Percentiles rank a stretch among this genome's conserved stretches.
Conservation (phyloP, 2,888 invertebrate species). For the Coleophora deauratella region DNA sequence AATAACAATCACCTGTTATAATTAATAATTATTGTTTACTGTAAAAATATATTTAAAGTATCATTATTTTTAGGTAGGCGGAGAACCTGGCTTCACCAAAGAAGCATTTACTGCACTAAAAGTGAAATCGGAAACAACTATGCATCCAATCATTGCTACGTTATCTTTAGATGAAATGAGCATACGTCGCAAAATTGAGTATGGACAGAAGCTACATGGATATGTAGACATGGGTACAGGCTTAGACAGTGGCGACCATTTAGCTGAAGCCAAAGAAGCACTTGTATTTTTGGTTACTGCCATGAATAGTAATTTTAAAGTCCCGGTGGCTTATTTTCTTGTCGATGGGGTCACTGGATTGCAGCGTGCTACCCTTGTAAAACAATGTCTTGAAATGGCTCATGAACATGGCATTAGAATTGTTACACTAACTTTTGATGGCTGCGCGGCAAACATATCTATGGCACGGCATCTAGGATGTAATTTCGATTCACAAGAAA, state of each 20-base stretch:
- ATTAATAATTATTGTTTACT: too few relatives aligned
- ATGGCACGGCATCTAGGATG: not conserved
- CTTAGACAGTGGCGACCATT: slow-evolving; percentile 3
- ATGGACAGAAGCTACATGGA: slow-evolving; percentile 10
- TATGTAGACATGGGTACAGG: slow-evolving; percentile 9
- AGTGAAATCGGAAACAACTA: slow-evolving; percentile 2
- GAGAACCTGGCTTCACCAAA: slow-evolving; percentile 9
- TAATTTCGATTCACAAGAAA: not conserved
- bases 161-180: slow-evolving; percentile 13
- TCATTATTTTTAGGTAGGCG: too few relatives aligned
- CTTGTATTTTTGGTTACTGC: slow-evolving; percentile 9
- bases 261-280: slow-evolving; percentile 8
- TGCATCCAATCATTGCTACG: not conserved
- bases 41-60: too few relatives aligned
- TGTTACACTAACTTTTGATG: not conserved
- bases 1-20: too few relatives aligned
- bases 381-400: slow-evolving; percentile 5
- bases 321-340: slow-evolving; percentile 10
- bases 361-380: slow-evolving; percentile 8
- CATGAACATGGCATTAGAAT: slow-evolving; percentile 9
- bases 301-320: slow-evolving; percentile 8
- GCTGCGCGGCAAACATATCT: not conserved
- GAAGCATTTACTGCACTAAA: slow-evolving; percentile 11
- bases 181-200: slow-evolving; percentile 12
- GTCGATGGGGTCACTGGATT: slow-evolving; percentile 1